These are phyloP conservation scores for Dyspetes luteomarginatus DNA, from an alignment of 2,888 invertebrate species.

Conservation along the genomic window DNA sequence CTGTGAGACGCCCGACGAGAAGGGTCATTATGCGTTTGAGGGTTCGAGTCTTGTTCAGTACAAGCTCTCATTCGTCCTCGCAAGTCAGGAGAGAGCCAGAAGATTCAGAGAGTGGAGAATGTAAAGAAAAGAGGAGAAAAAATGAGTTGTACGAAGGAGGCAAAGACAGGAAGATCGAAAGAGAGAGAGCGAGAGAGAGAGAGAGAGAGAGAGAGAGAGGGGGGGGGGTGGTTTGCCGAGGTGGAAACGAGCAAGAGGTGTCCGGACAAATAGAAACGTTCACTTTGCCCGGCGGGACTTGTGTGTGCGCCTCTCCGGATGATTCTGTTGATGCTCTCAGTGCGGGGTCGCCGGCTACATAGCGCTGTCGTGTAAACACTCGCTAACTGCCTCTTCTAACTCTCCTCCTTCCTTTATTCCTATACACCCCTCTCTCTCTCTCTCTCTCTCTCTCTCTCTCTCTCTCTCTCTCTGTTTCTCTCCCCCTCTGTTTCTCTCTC, in stretches of 20 bases:
- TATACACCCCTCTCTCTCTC: constrained; percentile 39
- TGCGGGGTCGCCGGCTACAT: constrained; percentile 81
- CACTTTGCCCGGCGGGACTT: constrained; percentile 69
- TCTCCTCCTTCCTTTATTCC: constrained; percentile 67
- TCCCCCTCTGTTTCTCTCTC: background rate
- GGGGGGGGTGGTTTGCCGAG: constrained; percentile 53
- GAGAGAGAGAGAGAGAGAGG: constrained; percentile 51
- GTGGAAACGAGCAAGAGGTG: constrained; percentile 64
- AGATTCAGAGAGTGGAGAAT: constrained; percentile 44
- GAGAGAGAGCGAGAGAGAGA: constrained; percentile 34
- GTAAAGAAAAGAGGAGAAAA: constrained; percentile 29
- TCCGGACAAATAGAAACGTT: constrained; percentile 82
- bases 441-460: constrained; percentile 36
- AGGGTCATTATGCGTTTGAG: constrained; percentile 72
- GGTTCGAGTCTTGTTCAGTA: constrained; percentile 61
- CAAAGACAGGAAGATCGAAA: constrained; percentile 26
- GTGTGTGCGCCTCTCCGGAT: constrained; percentile 48
- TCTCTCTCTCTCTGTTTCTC: background rate
- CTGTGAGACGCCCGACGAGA: constrained; percentile 3
- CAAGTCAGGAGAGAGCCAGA: background rate
- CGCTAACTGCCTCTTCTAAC: constrained; percentile 80
- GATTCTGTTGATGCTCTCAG: constrained; percentile 53
- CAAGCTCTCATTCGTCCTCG: constrained; percentile 24
- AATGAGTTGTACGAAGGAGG: constrained; percentile 15
- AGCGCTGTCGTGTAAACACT: constrained; percentile 83